Evolutionary conservation across 2,888 invertebrate genomes (phyloP), one percentile per base, ranked within the genome.

Genomic region (Mechanitis mazaeus): DNA sequence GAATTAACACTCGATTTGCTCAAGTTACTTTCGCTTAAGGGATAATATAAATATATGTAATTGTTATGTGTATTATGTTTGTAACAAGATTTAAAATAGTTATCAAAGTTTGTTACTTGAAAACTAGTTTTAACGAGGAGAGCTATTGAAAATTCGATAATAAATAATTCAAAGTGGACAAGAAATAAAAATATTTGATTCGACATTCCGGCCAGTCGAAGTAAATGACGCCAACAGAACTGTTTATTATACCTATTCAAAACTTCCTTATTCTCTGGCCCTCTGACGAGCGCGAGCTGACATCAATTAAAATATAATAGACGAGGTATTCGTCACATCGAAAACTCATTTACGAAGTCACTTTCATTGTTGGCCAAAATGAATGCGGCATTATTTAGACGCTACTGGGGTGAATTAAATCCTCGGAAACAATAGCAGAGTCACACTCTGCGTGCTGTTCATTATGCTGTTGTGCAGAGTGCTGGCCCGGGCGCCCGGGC

Each of bases 311-410:
- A 46, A 42, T 58, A 65, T 54, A 58, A 62, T 62, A 54, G 54
- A 47, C 56, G 58, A 60, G 60, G 56, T 56, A 55, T 62, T 59
- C 55, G 54, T 64, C 64, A 64, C 62, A 66, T 38, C 38, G 20
- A 66, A 61, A 64, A 60, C 58, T 64, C 66, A 64, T 66, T 66
- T 60, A 59, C 58, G 60, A 61, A 62, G 58, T 20, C 20, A 20
- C 20, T 20, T 35, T 63, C 46, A 66, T 66, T 64, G 60, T 63
- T 56, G 61, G 33, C 54, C 64, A 47, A 62, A 66, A 66, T 60
- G 66, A 64, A 57, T 54, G 54, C 56, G 58, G 59, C 50, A 54
- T 60, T 68, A 64, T 68, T 61, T 61, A 61, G 46, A 46, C 62
- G 58, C 61, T 33, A 53, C 20, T 20, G 20, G 20, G 20, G 55